Conservation (phyloP, 2,113 vertebrate genomes). For the Percopsis transmontana region DNA sequence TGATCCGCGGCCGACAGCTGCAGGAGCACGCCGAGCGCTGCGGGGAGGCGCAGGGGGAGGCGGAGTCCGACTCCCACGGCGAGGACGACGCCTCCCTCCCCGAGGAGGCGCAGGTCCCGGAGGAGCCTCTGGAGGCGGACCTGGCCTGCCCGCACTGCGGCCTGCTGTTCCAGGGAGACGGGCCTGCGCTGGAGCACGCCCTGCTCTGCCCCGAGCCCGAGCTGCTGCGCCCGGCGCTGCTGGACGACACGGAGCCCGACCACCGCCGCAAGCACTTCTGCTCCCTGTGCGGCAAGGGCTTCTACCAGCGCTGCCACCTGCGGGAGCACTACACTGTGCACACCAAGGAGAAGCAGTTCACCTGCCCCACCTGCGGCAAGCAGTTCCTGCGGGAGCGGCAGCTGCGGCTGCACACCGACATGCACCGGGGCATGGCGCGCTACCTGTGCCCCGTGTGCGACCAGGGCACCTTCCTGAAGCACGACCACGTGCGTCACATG, state of each 20-base stretch:
- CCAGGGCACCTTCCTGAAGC: constrained; percentile 98
- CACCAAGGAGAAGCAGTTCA: constrained; percentile 99
- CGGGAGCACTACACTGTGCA: constrained; percentile 98
- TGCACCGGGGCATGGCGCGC: constrained; percentile 98
- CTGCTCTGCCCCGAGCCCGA: constrained; percentile 90
- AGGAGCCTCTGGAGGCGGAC: constrained; percentile 83
- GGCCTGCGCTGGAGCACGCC: constrained; percentile 89
- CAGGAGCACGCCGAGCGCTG: constrained; percentile 95
- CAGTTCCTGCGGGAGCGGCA: constrained; percentile 97
- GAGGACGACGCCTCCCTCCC: constrained; percentile 82
- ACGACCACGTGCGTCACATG: constrained; percentile 99
- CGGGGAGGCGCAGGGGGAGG: constrained; percentile 84
- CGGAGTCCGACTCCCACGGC: constrained; percentile 85
- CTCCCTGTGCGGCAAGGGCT: constrained; percentile 95
- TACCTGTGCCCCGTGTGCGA: constrained; percentile 97
- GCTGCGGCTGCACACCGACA: constrained; percentile 96
- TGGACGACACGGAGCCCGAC: constrained; percentile 87
- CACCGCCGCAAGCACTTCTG: constrained; percentile 97
- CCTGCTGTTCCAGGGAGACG: constrained; percentile 89
- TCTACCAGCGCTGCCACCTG: constrained; percentile 98
- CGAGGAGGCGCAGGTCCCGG: constrained; percentile 84
- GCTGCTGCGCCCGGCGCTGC: constrained; percentile 82
- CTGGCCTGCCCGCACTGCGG: constrained; percentile 91
- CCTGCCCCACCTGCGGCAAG: constrained; percentile 96
- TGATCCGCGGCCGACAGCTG: constrained; percentile 94